A percentile compares a stretch with the other conserved stretches of the same genome.
phyloP scores from a whole-genome alignment of 2,113 vertebrate species.

The Mus pahari region DNA sequence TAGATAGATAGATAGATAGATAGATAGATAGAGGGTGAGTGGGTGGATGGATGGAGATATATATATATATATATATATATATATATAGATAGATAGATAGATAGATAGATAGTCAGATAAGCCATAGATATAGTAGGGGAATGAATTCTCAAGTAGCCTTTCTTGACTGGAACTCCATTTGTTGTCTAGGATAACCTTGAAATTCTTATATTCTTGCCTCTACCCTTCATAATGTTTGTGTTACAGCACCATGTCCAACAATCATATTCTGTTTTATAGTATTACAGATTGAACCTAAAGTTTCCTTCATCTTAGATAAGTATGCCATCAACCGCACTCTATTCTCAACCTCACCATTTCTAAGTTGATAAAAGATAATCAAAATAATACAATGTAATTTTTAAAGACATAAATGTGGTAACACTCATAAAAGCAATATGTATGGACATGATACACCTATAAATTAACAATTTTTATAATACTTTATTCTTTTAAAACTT shows the following conservation, averaged over 20 bases:
- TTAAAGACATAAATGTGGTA: background rate
- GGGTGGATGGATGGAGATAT: too few relatives aligned
- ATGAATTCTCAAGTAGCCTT: background rate
- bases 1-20: background rate
- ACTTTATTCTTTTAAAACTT: conserved; percentile 10
- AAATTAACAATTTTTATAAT: background rate
- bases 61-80: too few relatives aligned
- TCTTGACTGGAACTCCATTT: background rate
- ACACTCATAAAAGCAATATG: background rate
- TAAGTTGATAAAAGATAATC: background rate
- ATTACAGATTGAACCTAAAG: too few relatives aligned
- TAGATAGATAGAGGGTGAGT: background rate
- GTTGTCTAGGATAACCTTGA: background rate
- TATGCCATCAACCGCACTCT: too few relatives aligned
- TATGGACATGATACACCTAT: background rate
- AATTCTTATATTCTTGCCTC: background rate
- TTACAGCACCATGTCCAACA: background rate
- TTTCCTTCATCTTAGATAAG: background rate
- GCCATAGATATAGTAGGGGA: background rate
- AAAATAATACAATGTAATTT: background rate
- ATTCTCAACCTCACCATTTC: background rate
- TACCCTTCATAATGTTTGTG: too few relatives aligned
- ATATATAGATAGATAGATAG: too few relatives aligned
- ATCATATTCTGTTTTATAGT: background rate
- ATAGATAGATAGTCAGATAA: background rate